phyloP scores from a whole-genome alignment of 2,888 invertebrate genomes.

The Horisme vitalbata region DNA sequence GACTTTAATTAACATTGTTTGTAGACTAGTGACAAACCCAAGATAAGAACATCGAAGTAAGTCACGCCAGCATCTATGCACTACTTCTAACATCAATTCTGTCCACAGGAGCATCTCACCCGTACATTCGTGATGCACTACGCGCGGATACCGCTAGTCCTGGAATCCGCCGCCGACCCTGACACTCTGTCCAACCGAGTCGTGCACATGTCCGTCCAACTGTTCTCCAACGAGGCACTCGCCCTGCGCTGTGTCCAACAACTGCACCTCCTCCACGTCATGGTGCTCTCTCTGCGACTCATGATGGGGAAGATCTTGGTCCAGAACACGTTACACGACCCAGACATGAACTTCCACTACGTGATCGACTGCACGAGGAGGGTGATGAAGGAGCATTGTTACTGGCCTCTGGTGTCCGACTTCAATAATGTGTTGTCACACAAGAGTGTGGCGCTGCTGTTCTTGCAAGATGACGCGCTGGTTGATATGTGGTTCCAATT shows the following conservation, averaged over 20 bases:
- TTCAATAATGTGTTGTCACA: slow-evolving; percentile 98
- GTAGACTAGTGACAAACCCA: too few relatives aligned
- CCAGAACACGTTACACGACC: slow-evolving; percentile 92
- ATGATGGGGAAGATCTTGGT: slow-evolving; percentile 97
- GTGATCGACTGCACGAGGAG: slow-evolving; percentile 96
- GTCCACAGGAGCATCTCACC: slow-evolving; percentile 92
- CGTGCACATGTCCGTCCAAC: slow-evolving; percentile 98
- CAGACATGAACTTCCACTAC: slow-evolving; percentile 90
- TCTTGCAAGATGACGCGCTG: slow-evolving; percentile 94
- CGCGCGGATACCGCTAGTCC: slow-evolving; percentile 95
- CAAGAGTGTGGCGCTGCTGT: slow-evolving; percentile 93
- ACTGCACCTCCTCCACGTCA: slow-evolving; percentile 94
- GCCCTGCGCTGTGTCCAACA: slow-evolving; percentile 96
- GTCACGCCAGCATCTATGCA: too few relatives aligned
- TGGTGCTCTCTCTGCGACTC: slow-evolving; percentile 93
- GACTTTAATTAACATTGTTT: too few relatives aligned
- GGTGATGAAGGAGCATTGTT: slow-evolving; percentile 98
- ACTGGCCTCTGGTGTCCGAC: slow-evolving; percentile 98
- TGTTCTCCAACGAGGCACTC: slow-evolving; percentile 96
- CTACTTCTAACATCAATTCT: too few relatives aligned
- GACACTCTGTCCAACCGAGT: slow-evolving; percentile 97
- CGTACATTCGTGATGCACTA: slow-evolving; percentile 98
- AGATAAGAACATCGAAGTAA: too few relatives aligned
- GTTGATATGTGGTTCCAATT: slow-evolving; percentile 98
- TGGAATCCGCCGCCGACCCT: slow-evolving; percentile 92